phyloP scores from a whole-genome alignment of 2,113 vertebrate species.

The Deroptyus accipitrinus region DNA sequence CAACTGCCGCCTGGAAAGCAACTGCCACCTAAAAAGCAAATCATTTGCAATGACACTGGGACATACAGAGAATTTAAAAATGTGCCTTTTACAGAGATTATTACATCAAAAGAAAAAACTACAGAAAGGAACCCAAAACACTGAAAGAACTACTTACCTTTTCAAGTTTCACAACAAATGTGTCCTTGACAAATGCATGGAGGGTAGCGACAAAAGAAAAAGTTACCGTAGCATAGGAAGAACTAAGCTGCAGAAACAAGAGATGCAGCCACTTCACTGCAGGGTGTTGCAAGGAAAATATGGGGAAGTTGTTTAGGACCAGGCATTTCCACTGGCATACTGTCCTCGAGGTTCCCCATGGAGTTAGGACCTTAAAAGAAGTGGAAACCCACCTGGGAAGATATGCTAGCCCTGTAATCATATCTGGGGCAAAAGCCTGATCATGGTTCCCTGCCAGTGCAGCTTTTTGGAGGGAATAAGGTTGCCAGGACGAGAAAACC shows the following conservation, averaged over 20 bases:
- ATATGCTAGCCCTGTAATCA: not conserved
- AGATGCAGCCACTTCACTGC: not conserved
- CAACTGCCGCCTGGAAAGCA: not conserved
- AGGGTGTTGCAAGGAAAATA: not conserved
- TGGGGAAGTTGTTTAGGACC: not conserved
- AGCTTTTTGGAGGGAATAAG: not conserved
- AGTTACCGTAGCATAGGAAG: not conserved
- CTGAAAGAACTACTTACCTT: not conserved
- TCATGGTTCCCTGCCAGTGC: not conserved
- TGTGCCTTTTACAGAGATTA: not conserved
- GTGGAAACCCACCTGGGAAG: not conserved
- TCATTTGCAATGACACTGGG: not conserved
- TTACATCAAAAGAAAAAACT: not conserved
- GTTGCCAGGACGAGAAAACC: not conserved
- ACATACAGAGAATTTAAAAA: not conserved
- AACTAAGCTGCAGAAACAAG: not conserved
- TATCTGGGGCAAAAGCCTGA: not conserved
- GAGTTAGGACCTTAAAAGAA: not conserved
- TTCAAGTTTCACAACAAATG: slow-evolving; percentile 2
- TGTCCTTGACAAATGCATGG: slow-evolving; percentile 12
- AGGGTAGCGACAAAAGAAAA: not conserved
- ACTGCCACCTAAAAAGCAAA: not conserved
- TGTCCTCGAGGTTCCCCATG: not conserved
- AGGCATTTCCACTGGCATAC: not conserved
- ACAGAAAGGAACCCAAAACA: not conserved